A percentile compares a stretch with the other conserved stretches of the same genome.
Evolutionary conservation across 2,797 vertebrate genomes (phyloP).

Genomic region (Poeciliopsis gracilis): DNA sequence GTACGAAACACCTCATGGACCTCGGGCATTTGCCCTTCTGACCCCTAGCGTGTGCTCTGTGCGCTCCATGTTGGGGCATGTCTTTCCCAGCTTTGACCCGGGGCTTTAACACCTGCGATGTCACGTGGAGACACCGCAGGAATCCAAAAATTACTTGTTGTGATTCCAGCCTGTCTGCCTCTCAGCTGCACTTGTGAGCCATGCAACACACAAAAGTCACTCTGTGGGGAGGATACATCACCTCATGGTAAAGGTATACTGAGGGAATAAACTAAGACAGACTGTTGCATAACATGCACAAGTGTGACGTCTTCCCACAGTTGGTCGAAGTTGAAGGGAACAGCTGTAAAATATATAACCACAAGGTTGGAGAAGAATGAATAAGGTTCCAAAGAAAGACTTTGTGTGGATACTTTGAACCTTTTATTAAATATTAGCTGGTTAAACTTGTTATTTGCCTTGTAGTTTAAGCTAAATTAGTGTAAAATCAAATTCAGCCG

Average conservation of each 20-base stretch:
- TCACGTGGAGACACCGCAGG: constrained; percentile 53
- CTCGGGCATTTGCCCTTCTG: constrained; percentile 57
- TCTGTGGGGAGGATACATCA: constrained; percentile 45
- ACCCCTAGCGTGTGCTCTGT: constrained; percentile 67
- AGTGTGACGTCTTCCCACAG: constrained; percentile 36
- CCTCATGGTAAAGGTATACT: constrained; percentile 34
- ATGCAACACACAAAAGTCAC: constrained; percentile 43
- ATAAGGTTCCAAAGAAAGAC: not conserved
- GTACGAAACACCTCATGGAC: constrained; percentile 54
- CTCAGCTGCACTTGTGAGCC: constrained; percentile 30
- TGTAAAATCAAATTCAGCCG: not conserved
- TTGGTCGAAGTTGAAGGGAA: constrained; percentile 40
- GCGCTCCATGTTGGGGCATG: constrained; percentile 67
- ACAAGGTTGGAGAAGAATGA: not conserved
- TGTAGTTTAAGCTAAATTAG: not conserved
- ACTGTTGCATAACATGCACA: constrained; percentile 29
- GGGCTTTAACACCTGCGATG: constrained; percentile 51
- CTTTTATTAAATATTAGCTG: not conserved
- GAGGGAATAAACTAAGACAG: constrained; percentile 15
- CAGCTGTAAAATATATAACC: constrained; percentile 15
- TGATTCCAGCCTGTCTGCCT: constrained; percentile 54
- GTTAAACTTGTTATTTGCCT: not conserved
- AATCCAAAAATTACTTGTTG: constrained; percentile 74
- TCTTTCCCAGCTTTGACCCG: constrained; percentile 60
- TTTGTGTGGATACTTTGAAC: not conserved